These are phyloP conservation scores for Borostomias antarcticus DNA, from an alignment of 2,797 vertebrate species.

Conservation along the genomic window DNA sequence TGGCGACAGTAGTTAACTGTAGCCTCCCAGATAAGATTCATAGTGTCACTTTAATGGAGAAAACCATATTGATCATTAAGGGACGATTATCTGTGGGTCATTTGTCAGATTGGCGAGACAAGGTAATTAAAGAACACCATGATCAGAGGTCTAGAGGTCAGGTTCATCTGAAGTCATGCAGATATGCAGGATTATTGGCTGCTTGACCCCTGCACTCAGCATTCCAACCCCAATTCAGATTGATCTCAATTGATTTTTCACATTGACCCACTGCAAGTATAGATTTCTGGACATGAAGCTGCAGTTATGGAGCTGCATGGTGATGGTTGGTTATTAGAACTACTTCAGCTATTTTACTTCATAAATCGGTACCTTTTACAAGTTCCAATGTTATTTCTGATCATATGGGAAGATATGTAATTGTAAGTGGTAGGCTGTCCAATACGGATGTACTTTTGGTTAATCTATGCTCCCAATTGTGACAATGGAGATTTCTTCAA, in stretches of 20 bases:
- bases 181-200: constrained; percentile 24
- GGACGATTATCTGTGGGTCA: constrained; percentile 9
- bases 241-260: constrained; percentile 63
- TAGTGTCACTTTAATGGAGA: neutral
- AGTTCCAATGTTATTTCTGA: too few species aligned
- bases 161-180: constrained; percentile 53
- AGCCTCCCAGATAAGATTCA: neutral
- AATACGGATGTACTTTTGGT: too few species aligned
- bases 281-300: constrained; percentile 39
- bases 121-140: constrained; percentile 50
- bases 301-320: too few species aligned
- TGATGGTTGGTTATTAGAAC: too few species aligned
- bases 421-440: too few species aligned
- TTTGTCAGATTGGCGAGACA: constrained; percentile 40
- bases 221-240: constrained; percentile 49
- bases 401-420: too few species aligned
- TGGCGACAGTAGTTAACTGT: neutral
- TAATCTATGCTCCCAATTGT: too few species aligned
- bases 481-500: too few species aligned
- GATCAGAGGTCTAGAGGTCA: constrained; percentile 46
- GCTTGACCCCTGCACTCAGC: constrained; percentile 32
- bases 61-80: neutral
- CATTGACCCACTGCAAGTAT: constrained; percentile 49
- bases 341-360: too few species aligned
- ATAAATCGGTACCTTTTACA: too few species aligned